These are phyloP conservation scores for Habrosyne pyritoides DNA, from an alignment of 2,888 invertebrate species.

Conservation along the genomic window DNA sequence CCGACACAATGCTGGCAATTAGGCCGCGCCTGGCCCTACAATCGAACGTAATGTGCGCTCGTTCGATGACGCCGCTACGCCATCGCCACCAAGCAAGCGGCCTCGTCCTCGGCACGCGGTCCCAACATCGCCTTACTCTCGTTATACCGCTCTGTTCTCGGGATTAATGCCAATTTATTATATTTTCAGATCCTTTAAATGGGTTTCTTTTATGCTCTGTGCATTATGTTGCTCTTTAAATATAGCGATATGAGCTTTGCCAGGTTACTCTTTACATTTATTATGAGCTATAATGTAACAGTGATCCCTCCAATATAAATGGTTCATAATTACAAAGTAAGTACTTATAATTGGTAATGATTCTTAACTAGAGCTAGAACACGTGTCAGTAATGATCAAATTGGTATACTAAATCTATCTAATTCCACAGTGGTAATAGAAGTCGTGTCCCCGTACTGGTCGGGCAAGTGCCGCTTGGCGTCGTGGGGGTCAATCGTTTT, in stretches of 20 bases:
- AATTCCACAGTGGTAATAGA: not conserved
- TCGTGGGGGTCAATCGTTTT: conserved; percentile 54
- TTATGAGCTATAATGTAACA: no score
- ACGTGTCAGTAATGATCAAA: not conserved
- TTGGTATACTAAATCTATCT: not conserved
- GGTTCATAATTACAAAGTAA: no score
- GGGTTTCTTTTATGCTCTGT: not conserved
- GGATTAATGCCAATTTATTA: conserved; percentile 15
- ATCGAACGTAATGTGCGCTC: conserved; percentile 80
- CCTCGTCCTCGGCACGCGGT: conserved; percentile 32
- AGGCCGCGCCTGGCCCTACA: conserved; percentile 79
- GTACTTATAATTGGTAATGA: no score
- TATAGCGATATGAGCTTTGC: not conserved
- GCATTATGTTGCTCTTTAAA: not conserved
- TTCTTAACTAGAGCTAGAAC: not conserved
- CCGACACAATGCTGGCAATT: conserved; percentile 84
- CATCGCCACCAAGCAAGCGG: conserved; percentile 43
- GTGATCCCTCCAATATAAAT: no score
- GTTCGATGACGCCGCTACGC: conserved; percentile 62
- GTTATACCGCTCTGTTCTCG: conserved; percentile 2
- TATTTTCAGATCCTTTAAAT: not conserved
- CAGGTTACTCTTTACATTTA: no score
- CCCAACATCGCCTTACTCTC: conserved; percentile 16
- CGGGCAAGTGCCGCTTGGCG: conserved; percentile 31
- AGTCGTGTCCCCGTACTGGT: conserved; percentile 9